Evolutionary conservation across 2,113 vertebrate genomes (phyloP), one percentile per base, ranked within the genome.

Genomic region (Cercocebus atys): DNA sequence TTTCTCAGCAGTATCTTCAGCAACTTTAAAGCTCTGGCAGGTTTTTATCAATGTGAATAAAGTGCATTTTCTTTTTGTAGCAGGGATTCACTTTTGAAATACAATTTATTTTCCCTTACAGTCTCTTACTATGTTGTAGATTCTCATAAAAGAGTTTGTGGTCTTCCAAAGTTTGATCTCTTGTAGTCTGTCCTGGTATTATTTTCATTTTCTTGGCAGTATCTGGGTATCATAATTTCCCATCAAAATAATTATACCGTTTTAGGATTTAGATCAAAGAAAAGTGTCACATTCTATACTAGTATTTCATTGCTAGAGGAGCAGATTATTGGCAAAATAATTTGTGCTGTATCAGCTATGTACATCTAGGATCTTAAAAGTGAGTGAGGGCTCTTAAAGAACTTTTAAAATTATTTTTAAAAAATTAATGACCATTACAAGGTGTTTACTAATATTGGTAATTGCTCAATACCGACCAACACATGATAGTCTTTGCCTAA

Each of bases 11-110:
- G 6, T 94, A n/a, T 47, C 27, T 12, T 83, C 38, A 93, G 75
- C 66, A 92, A 47, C 75, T 92, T 91, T 84, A 92, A 97, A 97
- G 40, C n/a, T 40, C 61, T 84, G 79, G 70, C 52, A 94, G 52
- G 25, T 70, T 95, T 95, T 95, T 95, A 96, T 91, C 96, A 84
- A 20, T 97, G 93, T 95, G 93, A 97, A 93, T 97, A 93, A 57
- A 90, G 3, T 70, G 18, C 16, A 4, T 89, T 95, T 95, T 90
- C 75, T 96, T 90, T 95, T 90, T 73, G 57, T 95, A 72, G 30
- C 83, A 35, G 68, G 43, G 61, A 85, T 86, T 97, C 52, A 91
- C 18, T 94, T 96, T 96, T 96, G 78, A 86, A 96, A 86, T 95
- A 45, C n/a, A 91, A 75, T 92, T 84, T 96, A 85, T 90, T 93